Evolutionary conservation across 1,140 invertebrate genomes (phyloP).

Genomic region (Drosophila sproati): DNA sequence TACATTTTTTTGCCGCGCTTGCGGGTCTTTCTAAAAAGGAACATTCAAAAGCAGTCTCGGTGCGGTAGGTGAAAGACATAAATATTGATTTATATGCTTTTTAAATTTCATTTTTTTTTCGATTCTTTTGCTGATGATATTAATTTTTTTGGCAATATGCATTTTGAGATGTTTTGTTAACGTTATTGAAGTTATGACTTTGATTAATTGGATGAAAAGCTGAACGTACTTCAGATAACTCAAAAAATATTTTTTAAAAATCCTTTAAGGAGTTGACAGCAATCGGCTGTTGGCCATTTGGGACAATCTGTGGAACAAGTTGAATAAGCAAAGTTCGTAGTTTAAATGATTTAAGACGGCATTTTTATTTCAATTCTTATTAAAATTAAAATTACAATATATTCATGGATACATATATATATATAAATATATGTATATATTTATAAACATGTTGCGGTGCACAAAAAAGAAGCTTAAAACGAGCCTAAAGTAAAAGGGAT

Average conservation of each 20-base stretch:
- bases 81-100: background rate
- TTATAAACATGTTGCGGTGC: conserved; percentile 69
- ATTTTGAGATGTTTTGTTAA: no score
- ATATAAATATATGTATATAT: conserved; percentile 36
- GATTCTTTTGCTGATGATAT: no score
- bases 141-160: no score
- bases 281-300: no score
- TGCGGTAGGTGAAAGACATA: background rate
- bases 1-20: conserved; percentile 39
- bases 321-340: no score
- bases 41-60: background rate
- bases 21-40: conserved; percentile 17
- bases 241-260: background rate
- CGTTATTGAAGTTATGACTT: no score
- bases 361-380: conserved; percentile 66
- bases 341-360: conserved; percentile 62
- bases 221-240: no score
- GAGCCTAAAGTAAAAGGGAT: conserved; percentile 36
- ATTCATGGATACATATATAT: conserved; percentile 33
- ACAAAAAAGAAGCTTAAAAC: conserved; percentile 57
- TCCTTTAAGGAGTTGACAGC: no score
- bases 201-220: no score
- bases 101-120: no score
- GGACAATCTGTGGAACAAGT: no score
- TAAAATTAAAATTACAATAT: conserved; percentile 55